These are phyloP conservation scores for Eleutherodactylus coqui DNA, from an alignment of 2,797 vertebrate species.

Conservation along the genomic window DNA sequence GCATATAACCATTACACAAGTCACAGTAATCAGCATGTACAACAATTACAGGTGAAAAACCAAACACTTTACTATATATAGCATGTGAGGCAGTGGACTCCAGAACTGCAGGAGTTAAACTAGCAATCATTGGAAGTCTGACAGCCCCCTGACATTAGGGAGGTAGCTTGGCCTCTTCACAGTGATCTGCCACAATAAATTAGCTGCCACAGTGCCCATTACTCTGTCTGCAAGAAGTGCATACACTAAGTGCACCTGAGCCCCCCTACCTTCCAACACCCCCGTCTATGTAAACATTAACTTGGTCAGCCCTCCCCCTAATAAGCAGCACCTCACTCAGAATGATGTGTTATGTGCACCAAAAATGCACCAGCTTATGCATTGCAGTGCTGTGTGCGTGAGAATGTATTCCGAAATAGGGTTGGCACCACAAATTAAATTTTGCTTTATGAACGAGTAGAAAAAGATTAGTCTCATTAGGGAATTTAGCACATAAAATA, in stretches of 20 bases:
- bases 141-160: conserved; percentile 3
- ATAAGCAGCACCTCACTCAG: neutral
- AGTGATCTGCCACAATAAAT: conserved; percentile 52
- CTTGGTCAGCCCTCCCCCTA: conserved; percentile 13
- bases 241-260: conserved; percentile 22
- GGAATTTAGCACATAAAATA: too few relatives aligned
- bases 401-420: too few relatives aligned
- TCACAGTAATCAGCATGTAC: neutral
- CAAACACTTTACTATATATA: neutral
- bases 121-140: neutral
- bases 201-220: conserved; percentile 43
- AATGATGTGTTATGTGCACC: too few relatives aligned
- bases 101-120: conserved; percentile 29
- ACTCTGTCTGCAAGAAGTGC: conserved; percentile 46
- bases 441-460: too few relatives aligned
- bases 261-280: conserved; percentile 4
- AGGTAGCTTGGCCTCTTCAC: conserved; percentile 12
- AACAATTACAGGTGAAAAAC: neutral
- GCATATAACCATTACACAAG: neutral
- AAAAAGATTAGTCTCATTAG: too few relatives aligned
- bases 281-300: neutral
- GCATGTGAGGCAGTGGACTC: neutral
- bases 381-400: too few relatives aligned
- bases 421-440: too few relatives aligned
- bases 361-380: too few relatives aligned